phyloP scores from a whole-genome alignment of 2,888 invertebrate species.

The Drosophila antonietae region DNA sequence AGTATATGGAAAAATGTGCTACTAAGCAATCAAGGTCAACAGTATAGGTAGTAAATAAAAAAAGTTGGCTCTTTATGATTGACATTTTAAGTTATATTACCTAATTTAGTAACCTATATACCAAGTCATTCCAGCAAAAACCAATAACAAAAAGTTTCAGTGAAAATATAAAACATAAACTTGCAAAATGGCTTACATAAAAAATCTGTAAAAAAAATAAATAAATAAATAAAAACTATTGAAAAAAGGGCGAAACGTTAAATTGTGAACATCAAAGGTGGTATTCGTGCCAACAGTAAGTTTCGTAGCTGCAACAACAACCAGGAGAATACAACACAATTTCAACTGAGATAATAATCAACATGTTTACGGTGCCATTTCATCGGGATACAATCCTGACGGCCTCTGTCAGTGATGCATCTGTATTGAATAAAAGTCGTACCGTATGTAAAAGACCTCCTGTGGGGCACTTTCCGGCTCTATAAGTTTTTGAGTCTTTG shows the following conservation, averaged over 20 bases:
- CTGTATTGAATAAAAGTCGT: slow-evolving; percentile 86
- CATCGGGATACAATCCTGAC: slow-evolving; percentile 85
- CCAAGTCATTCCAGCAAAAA: neutral
- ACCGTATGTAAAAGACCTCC: slow-evolving; percentile 85
- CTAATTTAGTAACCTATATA: too few species aligned
- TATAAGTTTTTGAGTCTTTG: slow-evolving; percentile 7
- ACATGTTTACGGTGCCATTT: slow-evolving; percentile 84
- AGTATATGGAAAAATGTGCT: neutral
- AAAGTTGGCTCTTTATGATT: too few species aligned
- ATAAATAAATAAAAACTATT: too few species aligned
- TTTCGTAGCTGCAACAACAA: slow-evolving; percentile 34
- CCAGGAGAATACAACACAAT: slow-evolving; percentile 3
- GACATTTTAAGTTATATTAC: too few species aligned
- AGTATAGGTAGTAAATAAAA: neutral
- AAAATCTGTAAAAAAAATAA: neutral
- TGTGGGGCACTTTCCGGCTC: slow-evolving; percentile 2
- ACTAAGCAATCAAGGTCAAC: neutral
- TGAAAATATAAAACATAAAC: neutral
- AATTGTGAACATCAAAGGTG: slow-evolving; percentile 29
- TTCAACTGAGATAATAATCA: slow-evolving; percentile 8
- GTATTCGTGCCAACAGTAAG: slow-evolving; percentile 54
- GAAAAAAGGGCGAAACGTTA: neutral
- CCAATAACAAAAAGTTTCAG: neutral
- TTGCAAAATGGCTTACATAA: neutral
- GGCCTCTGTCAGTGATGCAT: slow-evolving; percentile 88